A percentile compares a stretch with the other conserved stretches of the same genome.
These are phyloP conservation scores for Xyliphius kryptos DNA, from an alignment of 2,113 vertebrate species.

Conservation along the genomic window DNA sequence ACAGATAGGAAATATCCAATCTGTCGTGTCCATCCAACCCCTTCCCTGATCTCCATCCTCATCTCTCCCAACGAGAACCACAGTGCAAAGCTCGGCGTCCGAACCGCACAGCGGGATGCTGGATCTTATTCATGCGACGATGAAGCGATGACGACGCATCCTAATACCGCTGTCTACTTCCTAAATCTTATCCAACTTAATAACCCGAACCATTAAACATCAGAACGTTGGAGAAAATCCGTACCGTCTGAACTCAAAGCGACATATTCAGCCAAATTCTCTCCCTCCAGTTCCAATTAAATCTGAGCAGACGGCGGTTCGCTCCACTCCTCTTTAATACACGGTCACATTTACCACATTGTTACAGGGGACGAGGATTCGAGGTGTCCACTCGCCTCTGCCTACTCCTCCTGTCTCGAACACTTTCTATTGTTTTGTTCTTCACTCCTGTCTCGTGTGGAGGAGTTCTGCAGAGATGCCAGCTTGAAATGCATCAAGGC, in stretches of 20 bases:
- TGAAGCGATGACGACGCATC: no score
- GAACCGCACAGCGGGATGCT: no score
- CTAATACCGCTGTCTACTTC: background rate
- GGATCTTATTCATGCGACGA: no score
- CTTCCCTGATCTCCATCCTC: no score
- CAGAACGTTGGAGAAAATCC: background rate
- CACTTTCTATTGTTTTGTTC: slow-evolving; percentile 3
- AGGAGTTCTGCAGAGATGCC: slow-evolving; percentile 19
- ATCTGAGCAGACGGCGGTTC: slow-evolving; percentile 62
- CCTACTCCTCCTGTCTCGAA: slow-evolving; percentile 32
- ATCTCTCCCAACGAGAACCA: no score
- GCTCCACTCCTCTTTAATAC: slow-evolving; percentile 63
- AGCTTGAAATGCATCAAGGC: slow-evolving; percentile 28
- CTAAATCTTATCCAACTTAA: no score
- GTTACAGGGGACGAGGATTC: slow-evolving; percentile 9
- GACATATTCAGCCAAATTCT: slow-evolving; percentile 33
- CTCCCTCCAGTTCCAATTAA: slow-evolving; percentile 60
- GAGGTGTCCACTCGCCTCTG: slow-evolving; percentile 10
- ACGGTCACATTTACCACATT: slow-evolving; percentile 56
- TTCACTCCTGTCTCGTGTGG: slow-evolving; percentile 3
- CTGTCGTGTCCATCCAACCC: no score
- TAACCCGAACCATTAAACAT: no score
- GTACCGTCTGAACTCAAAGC: slow-evolving; percentile 31
- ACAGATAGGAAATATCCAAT: no score
- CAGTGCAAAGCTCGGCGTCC: no score